Conservation (phyloP, 37 sponge, comb jelly and placozoan species). For the Haliclona indistincta region DNA sequence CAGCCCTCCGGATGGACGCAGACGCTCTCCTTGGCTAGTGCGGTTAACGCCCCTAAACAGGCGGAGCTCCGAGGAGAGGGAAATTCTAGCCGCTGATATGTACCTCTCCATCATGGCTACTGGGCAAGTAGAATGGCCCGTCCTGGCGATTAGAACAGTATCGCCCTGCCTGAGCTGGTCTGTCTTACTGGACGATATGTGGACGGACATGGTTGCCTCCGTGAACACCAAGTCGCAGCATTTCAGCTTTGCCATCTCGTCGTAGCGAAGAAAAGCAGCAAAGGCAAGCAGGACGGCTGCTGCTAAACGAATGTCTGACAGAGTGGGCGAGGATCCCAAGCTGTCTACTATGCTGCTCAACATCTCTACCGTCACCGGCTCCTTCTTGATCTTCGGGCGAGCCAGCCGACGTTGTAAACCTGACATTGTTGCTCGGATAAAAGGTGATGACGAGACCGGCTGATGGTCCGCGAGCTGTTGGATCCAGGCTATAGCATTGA, state of each 20-base stretch:
- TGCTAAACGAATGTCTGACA: too few relatives aligned
- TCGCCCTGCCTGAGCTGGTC: conserved; percentile 3
- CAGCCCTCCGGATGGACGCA: too few relatives aligned
- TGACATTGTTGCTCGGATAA: not conserved
- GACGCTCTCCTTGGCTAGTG: too few relatives aligned
- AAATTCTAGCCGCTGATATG: not conserved
- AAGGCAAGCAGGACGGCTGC: conserved; percentile 5
- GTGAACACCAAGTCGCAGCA: not conserved
- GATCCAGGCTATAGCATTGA: too few relatives aligned
- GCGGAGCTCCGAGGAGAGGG: not conserved
- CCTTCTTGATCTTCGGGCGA: too few relatives aligned
- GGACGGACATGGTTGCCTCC: not conserved
- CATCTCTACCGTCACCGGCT: not conserved
- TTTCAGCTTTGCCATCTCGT: conserved; percentile 1
- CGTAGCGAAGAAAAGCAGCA: conserved; percentile 3
- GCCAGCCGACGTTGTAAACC: not conserved
- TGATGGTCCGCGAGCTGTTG: too few relatives aligned
- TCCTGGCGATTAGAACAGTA: too few relatives aligned
- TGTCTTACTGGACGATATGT: too few relatives aligned
- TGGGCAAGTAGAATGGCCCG: not conserved
- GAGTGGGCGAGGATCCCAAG: too few relatives aligned
- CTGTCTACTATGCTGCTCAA: not conserved
- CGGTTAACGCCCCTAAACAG: too few relatives aligned
- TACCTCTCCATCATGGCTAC: conserved; percentile 3
- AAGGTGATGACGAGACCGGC: too few relatives aligned